Evolutionary conservation across 2,113 vertebrate genomes (phyloP), one percentile per base, ranked within the genome.

Genomic region (Grus americana): DNA sequence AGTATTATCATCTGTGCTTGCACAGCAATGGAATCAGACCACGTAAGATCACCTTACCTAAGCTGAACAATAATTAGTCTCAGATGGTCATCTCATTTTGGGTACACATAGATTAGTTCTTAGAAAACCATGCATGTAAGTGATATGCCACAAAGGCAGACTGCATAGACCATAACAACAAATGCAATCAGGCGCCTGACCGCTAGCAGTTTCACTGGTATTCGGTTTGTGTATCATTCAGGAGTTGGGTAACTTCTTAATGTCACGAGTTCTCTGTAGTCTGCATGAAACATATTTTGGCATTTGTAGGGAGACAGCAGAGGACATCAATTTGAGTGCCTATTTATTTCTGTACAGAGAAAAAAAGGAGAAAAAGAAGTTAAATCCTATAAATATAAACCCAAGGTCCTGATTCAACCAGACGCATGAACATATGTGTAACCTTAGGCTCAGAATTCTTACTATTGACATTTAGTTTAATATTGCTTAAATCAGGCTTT

Each of bases 1-100:
- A 91, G 54, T 74, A 38, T 55, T 79, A 75, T 55, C 26, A 38
- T 81, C 73, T 87, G 40, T 72, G 36, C 30, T 92, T 79, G 36
- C 29, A 47, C 24, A 88, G 52, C 0, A 0, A 44, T 67, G 57
- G 40, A 94, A 81, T 55, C 0, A 0, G 23, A 72, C 23, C 55
- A 44, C 58, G 49, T 34, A 50, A 88, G 46, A 79, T 73, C 61
- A 67, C 47, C 8, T 91, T 66, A 67, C 62, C 49, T 79, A 82
- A 91, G 32, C 7, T 50, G 46, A 92, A 72, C 16, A 61, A 38
- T 70, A 93, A 82, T 68, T 66, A 55, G 27, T 86, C 47, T 85
- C 71, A 92, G 44, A 47, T 44, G 26, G 17, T 34, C 24, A 68
- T 91, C 49, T 79, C 21, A 75, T 81, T 95, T 74, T 65, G 47